A percentile compares a stretch with the other conserved stretches of the same genome.
Evolutionary conservation across 1,140 invertebrate genomes (phyloP).

Genomic region (Tigriopus japonicus): DNA sequence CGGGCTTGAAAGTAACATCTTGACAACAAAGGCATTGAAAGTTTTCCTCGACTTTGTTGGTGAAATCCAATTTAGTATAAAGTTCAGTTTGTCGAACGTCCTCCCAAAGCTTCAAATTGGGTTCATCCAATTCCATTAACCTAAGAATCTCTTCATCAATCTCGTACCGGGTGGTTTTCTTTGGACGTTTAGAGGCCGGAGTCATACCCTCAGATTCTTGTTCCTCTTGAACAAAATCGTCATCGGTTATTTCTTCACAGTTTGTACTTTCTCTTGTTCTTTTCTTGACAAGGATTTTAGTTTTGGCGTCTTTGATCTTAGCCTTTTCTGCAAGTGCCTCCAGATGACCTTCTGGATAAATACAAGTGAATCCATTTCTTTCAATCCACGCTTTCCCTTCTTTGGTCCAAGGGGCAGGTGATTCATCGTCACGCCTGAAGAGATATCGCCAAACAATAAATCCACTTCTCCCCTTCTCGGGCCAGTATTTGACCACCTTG

Average conservation of each 20-base stretch:
- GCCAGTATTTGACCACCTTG: slow-evolving; percentile 66
- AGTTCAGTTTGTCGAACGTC: slow-evolving; percentile 25
- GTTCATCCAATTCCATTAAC: not conserved
- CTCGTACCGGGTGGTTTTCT: not conserved
- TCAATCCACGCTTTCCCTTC: slow-evolving; percentile 37
- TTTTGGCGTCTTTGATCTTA: no score
- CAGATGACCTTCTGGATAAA: slow-evolving; percentile 10
- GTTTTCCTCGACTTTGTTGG: slow-evolving; percentile 39
- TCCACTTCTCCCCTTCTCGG: slow-evolving; percentile 53
- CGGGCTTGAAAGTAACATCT: slow-evolving; percentile 45
- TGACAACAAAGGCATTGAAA: slow-evolving; percentile 65
- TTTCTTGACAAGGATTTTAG: not conserved
- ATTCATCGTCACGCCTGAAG: slow-evolving; percentile 53
- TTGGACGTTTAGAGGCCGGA: not conserved
- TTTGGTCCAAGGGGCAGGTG: slow-evolving; percentile 60
- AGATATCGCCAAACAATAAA: slow-evolving; percentile 63
- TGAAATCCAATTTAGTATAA: slow-evolving; percentile 30
- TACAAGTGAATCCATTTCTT: slow-evolving; percentile 16
- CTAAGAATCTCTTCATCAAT: not conserved
- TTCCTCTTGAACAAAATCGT: not conserved
- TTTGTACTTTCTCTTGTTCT: not conserved
- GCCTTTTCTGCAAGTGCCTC: not conserved
- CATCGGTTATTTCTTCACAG: not conserved
- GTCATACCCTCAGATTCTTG: not conserved
- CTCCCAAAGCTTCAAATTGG: not conserved